These are phyloP conservation scores for Melanaphis sacchari DNA, from an alignment of 1,140 invertebrate species.

Conservation along the genomic window DNA sequence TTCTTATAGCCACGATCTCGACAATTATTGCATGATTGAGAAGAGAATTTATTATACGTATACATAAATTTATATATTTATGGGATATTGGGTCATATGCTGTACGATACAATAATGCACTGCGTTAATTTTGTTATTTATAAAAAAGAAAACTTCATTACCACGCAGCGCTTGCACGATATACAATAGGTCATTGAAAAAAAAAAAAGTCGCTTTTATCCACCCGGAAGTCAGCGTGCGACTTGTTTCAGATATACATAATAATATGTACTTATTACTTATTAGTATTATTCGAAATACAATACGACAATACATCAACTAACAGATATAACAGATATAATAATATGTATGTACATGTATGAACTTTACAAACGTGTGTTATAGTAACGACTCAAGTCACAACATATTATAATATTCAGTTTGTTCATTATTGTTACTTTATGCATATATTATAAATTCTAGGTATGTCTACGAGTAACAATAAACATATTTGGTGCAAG, in stretches of 20 bases:
- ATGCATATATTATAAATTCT: neutral
- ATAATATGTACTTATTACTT: slow-evolving; percentile 11
- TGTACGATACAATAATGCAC: neutral
- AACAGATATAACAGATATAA: neutral
- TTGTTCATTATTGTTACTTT: neutral
- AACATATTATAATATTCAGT: neutral
- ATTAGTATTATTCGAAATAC: slow-evolving; percentile 15
- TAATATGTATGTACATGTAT: neutral
- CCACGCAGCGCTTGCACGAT: neutral
- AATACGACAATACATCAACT: neutral
- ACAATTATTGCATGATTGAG: too few relatives aligned
- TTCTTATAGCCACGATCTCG: too few relatives aligned
- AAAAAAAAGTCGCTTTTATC: neutral
- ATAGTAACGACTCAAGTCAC: neutral
- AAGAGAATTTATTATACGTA: too few relatives aligned
- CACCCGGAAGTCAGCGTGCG: neutral
- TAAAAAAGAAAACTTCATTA: slow-evolving; percentile 16
- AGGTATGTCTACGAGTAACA: neutral
- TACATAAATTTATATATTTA: neutral
- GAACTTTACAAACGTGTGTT: neutral
- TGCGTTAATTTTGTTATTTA: neutral
- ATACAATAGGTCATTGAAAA: neutral
- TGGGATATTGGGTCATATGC: neutral
- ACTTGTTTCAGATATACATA: neutral
- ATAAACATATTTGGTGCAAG: neutral